phyloP scores from a whole-genome alignment of 2,888 invertebrate genomes.

The Sipunculus nudus region DNA sequence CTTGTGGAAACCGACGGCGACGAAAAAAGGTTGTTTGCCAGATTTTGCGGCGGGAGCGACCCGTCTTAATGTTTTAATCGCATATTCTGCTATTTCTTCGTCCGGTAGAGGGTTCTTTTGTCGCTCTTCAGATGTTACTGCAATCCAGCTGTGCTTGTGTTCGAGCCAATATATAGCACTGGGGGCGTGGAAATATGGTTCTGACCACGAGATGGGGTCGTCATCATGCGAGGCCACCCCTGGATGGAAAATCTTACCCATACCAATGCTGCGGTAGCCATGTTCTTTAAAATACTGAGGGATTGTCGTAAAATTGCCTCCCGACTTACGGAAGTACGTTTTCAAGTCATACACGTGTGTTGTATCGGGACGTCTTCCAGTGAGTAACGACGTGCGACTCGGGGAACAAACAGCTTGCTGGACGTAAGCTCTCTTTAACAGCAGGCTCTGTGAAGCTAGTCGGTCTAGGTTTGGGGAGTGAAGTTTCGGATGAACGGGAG shows the following conservation, averaged over 20 bases:
- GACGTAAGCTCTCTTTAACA: conserved; percentile 42
- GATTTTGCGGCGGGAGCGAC: conserved; percentile 6
- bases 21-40: conserved; percentile 17
- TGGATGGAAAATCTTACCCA: conserved; percentile 33
- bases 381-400: conserved; percentile 33
- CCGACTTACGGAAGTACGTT: conserved; percentile 31
- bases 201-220: conserved; percentile 25
- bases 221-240: conserved; percentile 23
- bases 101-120: conserved; percentile 7
- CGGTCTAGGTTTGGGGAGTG: conserved; percentile 44
- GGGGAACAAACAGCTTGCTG: conserved; percentile 40
- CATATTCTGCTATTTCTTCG: conserved; percentile 11
- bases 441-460: conserved; percentile 39
- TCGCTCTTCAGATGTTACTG: conserved; percentile 6
- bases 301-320: conserved; percentile 29
- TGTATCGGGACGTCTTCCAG: no score
- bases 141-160: conserved; percentile 9
- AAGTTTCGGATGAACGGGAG: conserved; percentile 39
- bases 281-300: conserved; percentile 31
- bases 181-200: conserved; percentile 23
- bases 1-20: conserved; percentile 24
- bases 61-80: background rate
- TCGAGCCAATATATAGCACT: conserved; percentile 11
- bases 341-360: conserved; percentile 32
- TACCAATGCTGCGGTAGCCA: conserved; percentile 23